These are phyloP conservation scores for Aradus depressus DNA, from an alignment of 2,888 invertebrate species.

Conservation along the genomic window DNA sequence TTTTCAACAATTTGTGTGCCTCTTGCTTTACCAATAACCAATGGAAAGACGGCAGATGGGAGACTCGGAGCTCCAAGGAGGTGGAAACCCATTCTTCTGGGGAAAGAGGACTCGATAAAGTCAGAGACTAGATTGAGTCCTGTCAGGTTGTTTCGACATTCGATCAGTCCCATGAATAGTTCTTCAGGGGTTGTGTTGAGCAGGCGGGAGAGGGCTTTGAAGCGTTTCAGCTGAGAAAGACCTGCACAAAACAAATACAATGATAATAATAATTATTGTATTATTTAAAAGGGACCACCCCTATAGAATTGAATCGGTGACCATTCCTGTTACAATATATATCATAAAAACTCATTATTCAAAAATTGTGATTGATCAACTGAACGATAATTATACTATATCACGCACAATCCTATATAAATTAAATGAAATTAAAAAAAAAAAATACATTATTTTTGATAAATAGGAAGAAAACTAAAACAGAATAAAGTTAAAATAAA, in stretches of 20 bases:
- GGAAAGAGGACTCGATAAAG: slow-evolving; percentile 11
- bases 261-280: background rate
- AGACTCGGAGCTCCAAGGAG: slow-evolving; percentile 8
- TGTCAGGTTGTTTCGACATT: slow-evolving; percentile 2
- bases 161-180: slow-evolving; percentile 9
- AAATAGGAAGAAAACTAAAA: no score
- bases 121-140: slow-evolving; percentile 1
- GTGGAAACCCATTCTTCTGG: no score
- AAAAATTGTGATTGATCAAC: no score
- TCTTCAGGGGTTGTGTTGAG: slow-evolving; percentile 1
- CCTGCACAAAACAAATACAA: slow-evolving; percentile 1
- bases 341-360: no score
- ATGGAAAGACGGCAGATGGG: slow-evolving; percentile 13
- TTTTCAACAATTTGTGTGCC: slow-evolving; percentile 7
- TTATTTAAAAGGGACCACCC: no score
- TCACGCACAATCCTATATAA: no score
- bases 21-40: slow-evolving; percentile 13
- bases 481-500: no score
- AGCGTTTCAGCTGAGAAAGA: slow-evolving; percentile 6
- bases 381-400: no score
- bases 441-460: no score
- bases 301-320: no score
- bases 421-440: no score
- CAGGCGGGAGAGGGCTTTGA: slow-evolving; percentile 8
- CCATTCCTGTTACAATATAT: no score